Conservation (phyloP, 92 coral and sea anemone species). For the Scolanthus callimorphus region DNA sequence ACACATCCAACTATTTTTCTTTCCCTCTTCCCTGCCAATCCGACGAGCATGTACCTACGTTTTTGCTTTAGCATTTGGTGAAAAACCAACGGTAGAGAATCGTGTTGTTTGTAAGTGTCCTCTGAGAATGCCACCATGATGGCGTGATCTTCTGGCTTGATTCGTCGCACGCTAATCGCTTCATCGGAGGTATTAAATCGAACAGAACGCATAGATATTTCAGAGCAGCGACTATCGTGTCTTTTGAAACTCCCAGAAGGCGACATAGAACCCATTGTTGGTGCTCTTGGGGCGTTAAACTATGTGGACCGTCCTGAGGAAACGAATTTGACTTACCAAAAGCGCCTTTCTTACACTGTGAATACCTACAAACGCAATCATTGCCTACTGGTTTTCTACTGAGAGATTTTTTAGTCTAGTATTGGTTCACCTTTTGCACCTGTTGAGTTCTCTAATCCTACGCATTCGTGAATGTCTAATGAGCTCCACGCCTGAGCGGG, state of each 20-base stretch:
- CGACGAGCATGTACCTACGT: constrained; percentile 17
- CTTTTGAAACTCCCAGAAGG: constrained; percentile 2
- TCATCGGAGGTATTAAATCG: neutral
- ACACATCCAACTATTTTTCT: constrained; percentile 7
- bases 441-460: no score
- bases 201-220: neutral
- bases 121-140: constrained; percentile 24
- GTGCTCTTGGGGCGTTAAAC: no score
- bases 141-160: constrained; percentile 8
- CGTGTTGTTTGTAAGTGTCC: constrained; percentile 29
- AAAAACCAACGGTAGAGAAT: constrained; percentile 29
- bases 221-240: neutral
- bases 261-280: neutral
- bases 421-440: no score
- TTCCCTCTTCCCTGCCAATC: neutral
- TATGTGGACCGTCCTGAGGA: no score
- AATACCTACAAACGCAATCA: no score
- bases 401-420: no score
- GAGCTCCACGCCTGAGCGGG: no score
- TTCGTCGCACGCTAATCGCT: constrained; percentile 23
- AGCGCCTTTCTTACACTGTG: no score
- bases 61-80: constrained; percentile 9
- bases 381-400: no score
- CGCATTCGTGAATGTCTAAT: no score
- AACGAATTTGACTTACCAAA: no score